Evolutionary conservation across 2,888 invertebrate genomes (phyloP).

Genomic region (Carpatolechia fugitivella): DNA sequence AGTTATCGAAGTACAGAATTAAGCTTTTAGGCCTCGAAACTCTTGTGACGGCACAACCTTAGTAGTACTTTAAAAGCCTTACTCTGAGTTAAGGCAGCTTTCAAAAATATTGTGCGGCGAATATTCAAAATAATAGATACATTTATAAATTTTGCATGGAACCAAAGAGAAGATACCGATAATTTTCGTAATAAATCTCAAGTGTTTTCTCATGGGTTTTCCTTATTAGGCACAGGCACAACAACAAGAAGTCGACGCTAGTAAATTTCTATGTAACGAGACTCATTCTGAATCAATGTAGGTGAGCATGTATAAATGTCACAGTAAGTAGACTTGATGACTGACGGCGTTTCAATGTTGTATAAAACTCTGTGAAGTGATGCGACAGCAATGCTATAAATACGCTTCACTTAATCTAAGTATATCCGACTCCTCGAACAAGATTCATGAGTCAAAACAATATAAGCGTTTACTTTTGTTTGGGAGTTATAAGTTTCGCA

Average conservation of each 20-base stretch:
- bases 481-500: not conserved
- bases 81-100: conserved; percentile 33
- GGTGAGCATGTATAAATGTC: conserved; percentile 37
- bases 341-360: conserved; percentile 29
- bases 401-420: too few relatives aligned
- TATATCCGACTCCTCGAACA: not conserved
- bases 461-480: conserved; percentile 11
- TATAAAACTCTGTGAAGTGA: too few relatives aligned
- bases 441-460: conserved; percentile 13
- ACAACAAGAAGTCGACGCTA: conserved; percentile 32
- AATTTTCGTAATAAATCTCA: conserved; percentile 47
- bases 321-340: conserved; percentile 41
- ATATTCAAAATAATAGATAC: conserved; percentile 18
- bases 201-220: conserved; percentile 42
- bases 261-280: conserved; percentile 50
- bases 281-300: conserved; percentile 26
- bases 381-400: too few relatives aligned
- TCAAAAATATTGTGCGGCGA: conserved; percentile 25
- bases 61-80: conserved; percentile 37
- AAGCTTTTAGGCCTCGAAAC: conserved; percentile 39
- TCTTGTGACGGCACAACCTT: conserved; percentile 40
- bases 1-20: conserved; percentile 41
- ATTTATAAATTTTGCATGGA: conserved; percentile 26
- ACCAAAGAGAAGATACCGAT: conserved; percentile 38
- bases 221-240: conserved; percentile 42